A percentile compares a stretch with the other conserved stretches of the same genome.
phyloP scores from a whole-genome alignment of 2,888 invertebrate genomes.

The Synergus laeviventris region DNA sequence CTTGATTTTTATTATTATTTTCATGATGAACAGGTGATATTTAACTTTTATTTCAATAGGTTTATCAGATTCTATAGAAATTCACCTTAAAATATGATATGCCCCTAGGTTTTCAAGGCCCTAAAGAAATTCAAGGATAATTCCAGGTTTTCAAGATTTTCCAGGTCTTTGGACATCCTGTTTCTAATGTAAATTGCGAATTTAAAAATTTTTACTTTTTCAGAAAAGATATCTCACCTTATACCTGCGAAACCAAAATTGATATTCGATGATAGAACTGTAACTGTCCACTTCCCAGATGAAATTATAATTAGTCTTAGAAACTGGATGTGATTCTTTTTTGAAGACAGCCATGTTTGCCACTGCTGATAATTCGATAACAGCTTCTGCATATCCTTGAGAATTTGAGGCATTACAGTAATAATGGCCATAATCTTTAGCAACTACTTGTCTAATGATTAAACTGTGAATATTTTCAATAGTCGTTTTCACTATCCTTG shows the following conservation, averaged over 20 bases:
- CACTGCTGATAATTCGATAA: conserved; percentile 86
- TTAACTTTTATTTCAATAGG: too few species aligned
- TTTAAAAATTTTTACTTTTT: too few species aligned
- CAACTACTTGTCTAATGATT: conserved; percentile 82
- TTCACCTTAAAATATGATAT: too few species aligned
- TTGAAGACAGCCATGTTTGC: conserved; percentile 85
- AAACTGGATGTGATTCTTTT: conserved; percentile 76
- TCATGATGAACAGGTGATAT: too few species aligned
- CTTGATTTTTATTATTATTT: too few species aligned
- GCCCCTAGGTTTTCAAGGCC: too few species aligned
- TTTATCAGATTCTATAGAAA: too few species aligned
- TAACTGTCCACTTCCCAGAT: conserved; percentile 92
- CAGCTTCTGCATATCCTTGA: conserved; percentile 83
- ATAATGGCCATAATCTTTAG: conserved; percentile 86
- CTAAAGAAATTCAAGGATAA: too few species aligned
- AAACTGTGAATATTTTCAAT: conserved; percentile 77
- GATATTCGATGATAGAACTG: conserved; percentile 86
- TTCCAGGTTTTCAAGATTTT: too few species aligned
- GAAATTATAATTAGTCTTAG: conserved; percentile 81
- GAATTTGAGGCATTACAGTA: conserved; percentile 87
- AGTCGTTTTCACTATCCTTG: conserved; percentile 63
- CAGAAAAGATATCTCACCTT: conserved; percentile 68
- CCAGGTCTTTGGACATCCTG: too few species aligned
- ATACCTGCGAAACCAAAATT: conserved; percentile 76
- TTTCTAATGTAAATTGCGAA: too few species aligned